These are phyloP conservation scores for Drosophila multiciliata DNA, from an alignment of 2,888 invertebrate species.

Conservation along the genomic window DNA sequence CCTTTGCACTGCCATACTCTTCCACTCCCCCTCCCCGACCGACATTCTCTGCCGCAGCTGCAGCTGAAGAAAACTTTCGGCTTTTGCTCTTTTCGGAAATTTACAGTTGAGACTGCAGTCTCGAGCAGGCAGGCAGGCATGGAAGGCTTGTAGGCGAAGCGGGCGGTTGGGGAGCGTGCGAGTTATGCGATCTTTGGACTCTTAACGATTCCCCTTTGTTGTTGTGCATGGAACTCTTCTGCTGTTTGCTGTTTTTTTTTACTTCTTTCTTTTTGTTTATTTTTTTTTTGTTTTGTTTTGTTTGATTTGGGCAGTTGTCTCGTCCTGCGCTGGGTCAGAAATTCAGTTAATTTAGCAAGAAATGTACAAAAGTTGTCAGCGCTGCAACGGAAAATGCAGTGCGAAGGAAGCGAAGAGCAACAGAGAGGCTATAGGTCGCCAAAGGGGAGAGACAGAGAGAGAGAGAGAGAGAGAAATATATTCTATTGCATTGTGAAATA, in stretches of 20 bases:
- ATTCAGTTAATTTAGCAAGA: constrained; percentile 79
- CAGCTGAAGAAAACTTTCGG: constrained; percentile 48
- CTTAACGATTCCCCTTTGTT: constrained; percentile 74
- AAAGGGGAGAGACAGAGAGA: constrained; percentile 1
- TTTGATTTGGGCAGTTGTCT: constrained; percentile 46
- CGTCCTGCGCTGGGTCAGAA: constrained; percentile 73
- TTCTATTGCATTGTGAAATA: constrained; percentile 60
- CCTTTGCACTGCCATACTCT: neutral
- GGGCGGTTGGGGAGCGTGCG: constrained; percentile 48
- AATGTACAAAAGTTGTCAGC: constrained; percentile 78
- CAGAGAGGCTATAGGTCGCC: constrained; percentile 53
- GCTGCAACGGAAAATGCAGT: constrained; percentile 23
- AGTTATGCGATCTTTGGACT: constrained; percentile 80
- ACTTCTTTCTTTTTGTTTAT: constrained; percentile 14
- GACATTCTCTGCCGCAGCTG: constrained; percentile 25
- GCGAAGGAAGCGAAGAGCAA: neutral
- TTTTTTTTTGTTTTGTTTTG: constrained; percentile 20
- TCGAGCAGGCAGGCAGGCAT: constrained; percentile 6
- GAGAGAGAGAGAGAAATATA: constrained; percentile 15
- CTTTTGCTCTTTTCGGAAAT: constrained; percentile 68
- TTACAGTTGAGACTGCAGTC: constrained; percentile 62
- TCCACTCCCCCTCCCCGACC: neutral
- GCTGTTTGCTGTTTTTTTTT: constrained; percentile 11
- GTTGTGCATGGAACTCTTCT: constrained; percentile 34
- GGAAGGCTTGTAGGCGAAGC: neutral